phyloP scores from a whole-genome alignment of 1,140 invertebrate species.

The Dinoponera quadriceps region DNA sequence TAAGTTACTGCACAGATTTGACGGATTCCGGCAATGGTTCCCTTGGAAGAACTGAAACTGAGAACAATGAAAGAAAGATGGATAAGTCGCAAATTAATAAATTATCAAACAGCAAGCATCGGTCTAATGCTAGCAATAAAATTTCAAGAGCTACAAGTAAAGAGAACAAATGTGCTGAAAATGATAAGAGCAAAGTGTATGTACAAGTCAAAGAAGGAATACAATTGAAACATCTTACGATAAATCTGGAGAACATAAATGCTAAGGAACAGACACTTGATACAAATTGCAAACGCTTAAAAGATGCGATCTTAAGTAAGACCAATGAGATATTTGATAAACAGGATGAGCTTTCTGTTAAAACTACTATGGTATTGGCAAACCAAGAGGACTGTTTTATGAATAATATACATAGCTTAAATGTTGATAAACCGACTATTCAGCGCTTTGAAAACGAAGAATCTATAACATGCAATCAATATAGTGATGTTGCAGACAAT shows the following conservation, averaged over 20 bases:
- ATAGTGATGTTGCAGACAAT: not conserved
- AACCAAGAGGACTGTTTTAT: not conserved
- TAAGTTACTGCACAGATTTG: slow-evolving; percentile 73
- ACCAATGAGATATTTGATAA: slow-evolving; percentile 74
- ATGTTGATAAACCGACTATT: not conserved
- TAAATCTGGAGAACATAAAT: slow-evolving; percentile 54
- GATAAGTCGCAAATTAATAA: not conserved
- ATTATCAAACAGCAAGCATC: slow-evolving; percentile 1
- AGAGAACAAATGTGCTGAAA: not conserved
- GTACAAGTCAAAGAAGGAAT: not conserved
- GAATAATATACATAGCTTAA: not conserved
- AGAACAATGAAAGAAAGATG: not conserved
- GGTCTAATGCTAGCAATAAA: slow-evolving; percentile 10
- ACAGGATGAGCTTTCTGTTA: slow-evolving; percentile 69
- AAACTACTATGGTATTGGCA: slow-evolving; percentile 67
- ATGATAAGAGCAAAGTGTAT: slow-evolving; percentile 2
- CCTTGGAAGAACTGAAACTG: slow-evolving; percentile 39
- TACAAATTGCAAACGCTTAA: slow-evolving; percentile 69
- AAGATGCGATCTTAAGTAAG: slow-evolving; percentile 75
- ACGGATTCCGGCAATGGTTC: slow-evolving; percentile 71
- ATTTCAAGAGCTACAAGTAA: not conserved
- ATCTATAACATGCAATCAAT: not conserved
- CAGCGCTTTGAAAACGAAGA: not conserved
- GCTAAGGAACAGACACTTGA: slow-evolving; percentile 62
- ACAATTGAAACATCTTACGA: slow-evolving; percentile 22